Evolutionary conservation across 1,140 invertebrate genomes (phyloP), one percentile per base, ranked within the genome.

Genomic region (Drosophila bipectinata): DNA sequence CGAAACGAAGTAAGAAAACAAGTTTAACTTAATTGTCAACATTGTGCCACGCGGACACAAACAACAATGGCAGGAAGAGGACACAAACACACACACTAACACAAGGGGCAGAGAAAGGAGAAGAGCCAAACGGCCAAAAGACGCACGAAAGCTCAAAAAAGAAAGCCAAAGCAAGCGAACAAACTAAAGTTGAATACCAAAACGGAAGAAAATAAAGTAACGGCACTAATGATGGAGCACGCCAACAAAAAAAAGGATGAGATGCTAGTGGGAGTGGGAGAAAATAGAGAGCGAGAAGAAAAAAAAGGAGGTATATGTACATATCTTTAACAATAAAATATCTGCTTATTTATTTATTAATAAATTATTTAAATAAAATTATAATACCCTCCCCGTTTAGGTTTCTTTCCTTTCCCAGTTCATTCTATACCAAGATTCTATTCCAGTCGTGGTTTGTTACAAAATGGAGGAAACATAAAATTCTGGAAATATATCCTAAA

Each of bases 11-110:
- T 78, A 88, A 63, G 78, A 85, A 85, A 85, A 82, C 82, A 85
- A 85, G 82, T 87, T 85, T 82, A 85, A 85, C 82, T 85, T 85
- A 85, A 85, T 85, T 85, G 82, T 85, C 82, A 85, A 87, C 82
- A 85, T 87, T 85, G 77, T 77, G 81, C 67, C 48, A 64, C 44
- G 77, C 64, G 67, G 64, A 66, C 72, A 76, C 55, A 62, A 75
- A 62, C 49, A 77, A 52, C 47, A 61, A 54, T 30, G 32, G 32
- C 57, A 52, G 58, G 12, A 37, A 24, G 44, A 4, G 44, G 44
- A 21, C 15, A 47, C 15, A 15, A 15, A 15, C 41, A 8, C 6
- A 21, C 9, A 18, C 15, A 67, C 26, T 6, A 5, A 28, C 26
- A 28, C 26, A 52, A 18, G 63, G 30, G 41, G 47, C 24, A 52